Evolutionary conservation across 2,888 invertebrate species (phyloP).

Genomic region (Erebia aethiops): DNA sequence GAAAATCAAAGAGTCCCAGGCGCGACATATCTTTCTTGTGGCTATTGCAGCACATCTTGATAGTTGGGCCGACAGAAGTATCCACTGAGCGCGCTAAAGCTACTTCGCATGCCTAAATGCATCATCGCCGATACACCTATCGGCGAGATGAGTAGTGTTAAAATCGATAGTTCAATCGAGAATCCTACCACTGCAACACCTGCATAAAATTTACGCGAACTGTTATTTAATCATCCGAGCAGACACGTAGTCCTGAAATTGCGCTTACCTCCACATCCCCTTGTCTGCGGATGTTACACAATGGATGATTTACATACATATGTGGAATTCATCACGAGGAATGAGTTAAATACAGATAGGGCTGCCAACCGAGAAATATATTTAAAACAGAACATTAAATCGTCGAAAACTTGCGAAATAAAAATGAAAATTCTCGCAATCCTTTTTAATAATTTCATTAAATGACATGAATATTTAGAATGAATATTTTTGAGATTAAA

Average conservation of each 20-base stretch:
- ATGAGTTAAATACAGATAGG: constrained; percentile 1
- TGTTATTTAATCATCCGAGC: constrained; percentile 1
- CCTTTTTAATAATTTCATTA: not conserved
- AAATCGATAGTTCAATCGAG: not conserved
- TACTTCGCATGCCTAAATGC: too few relatives aligned
- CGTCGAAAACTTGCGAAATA: not conserved
- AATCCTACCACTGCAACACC: not conserved
- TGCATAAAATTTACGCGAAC: not conserved
- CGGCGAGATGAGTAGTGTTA: not conserved
- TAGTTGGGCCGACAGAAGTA: too few relatives aligned
- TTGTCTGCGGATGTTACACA: not conserved
- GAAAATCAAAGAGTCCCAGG: too few relatives aligned
- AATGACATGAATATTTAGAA: not conserved
- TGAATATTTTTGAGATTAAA: not conserved
- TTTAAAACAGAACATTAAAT: not conserved
- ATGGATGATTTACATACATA: constrained; percentile 10
- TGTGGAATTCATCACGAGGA: constrained; percentile 8
- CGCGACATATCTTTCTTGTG: too few relatives aligned
- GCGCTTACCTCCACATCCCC: not conserved
- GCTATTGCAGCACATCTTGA: too few relatives aligned
- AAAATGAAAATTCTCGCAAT: not conserved
- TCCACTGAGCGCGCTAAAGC: too few relatives aligned
- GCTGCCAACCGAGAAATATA: not conserved
- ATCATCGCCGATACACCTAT: not conserved
- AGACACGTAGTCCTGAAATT: constrained; percentile 3